Evolutionary conservation across 2,888 invertebrate genomes (phyloP).

Genomic region (Drosophila hamatofila): DNA sequence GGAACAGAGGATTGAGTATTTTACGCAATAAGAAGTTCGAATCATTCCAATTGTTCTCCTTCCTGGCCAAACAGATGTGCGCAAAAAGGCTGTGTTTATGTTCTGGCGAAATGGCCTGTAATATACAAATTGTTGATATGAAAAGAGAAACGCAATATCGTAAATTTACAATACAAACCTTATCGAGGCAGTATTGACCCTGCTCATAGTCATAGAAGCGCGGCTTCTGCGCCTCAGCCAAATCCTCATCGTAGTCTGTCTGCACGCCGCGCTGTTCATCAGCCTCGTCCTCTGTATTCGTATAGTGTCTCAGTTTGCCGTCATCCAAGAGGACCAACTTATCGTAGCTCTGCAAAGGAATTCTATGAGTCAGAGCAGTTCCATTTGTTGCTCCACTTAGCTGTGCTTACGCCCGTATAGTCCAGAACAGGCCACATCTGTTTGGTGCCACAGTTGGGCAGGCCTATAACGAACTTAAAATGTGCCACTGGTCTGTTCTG

Average conservation of each 20-base stretch:
- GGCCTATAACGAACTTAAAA: conserved; percentile 88
- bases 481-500: conserved; percentile 86
- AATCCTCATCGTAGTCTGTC: conserved; percentile 84
- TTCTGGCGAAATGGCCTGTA: conserved; percentile 80
- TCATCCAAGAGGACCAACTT: conserved; percentile 88
- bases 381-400: neutral
- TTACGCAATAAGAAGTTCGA: conserved; percentile 91
- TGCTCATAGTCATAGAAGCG: conserved; percentile 90
- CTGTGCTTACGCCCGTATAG: conserved; percentile 81
- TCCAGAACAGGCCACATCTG: conserved; percentile 90
- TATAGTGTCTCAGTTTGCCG: conserved; percentile 91
- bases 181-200: conserved; percentile 93
- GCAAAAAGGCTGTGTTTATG: conserved; percentile 89
- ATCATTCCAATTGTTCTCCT: conserved; percentile 90
- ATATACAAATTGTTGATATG: neutral
- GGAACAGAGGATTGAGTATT: conserved; percentile 91
- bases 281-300: conserved; percentile 86
- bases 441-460: conserved; percentile 90
- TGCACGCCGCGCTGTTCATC: conserved; percentile 67
- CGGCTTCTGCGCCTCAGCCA: conserved; percentile 85
- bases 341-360: conserved; percentile 84
- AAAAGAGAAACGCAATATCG: neutral
- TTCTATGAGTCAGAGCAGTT: neutral
- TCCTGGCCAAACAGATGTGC: conserved; percentile 90
- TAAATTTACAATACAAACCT: conserved; percentile 85